Conservation (phyloP, 2,888 invertebrate genomes). For the Autographa gamma region DNA sequence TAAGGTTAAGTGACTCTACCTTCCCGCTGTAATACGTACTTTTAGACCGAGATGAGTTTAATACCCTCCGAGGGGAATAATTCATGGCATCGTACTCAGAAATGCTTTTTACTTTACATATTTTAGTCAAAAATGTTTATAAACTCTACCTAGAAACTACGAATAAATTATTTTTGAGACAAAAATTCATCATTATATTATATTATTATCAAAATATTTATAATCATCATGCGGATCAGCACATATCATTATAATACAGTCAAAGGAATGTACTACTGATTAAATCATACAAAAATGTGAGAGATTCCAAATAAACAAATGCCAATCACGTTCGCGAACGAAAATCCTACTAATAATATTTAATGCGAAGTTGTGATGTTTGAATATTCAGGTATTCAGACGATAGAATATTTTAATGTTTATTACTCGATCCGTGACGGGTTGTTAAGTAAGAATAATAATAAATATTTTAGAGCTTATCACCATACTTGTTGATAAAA, state of each 20-base stretch:
- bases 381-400: slow-evolving; percentile 7
- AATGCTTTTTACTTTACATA: slow-evolving; percentile 5
- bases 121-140: not conserved
- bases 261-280: slow-evolving; percentile 15
- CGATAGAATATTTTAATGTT: slow-evolving; percentile 5
- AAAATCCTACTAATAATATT: slow-evolving; percentile 25
- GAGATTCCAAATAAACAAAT: slow-evolving; percentile 38
- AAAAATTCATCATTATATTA: not conserved
- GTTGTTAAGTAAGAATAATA: not conserved
- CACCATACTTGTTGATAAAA: not conserved
- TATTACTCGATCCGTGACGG: not conserved
- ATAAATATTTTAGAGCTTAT: not conserved
- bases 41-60: slow-evolving; percentile 34
- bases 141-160: not conserved
- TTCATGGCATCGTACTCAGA: slow-evolving; percentile 18
- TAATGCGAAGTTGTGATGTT: slow-evolving; percentile 2
- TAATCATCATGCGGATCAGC: not conserved
- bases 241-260: slow-evolving; percentile 11
- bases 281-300: slow-evolving; percentile 27
- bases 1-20: slow-evolving; percentile 50
- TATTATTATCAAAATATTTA: not conserved
- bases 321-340: slow-evolving; percentile 27
- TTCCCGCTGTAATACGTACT: slow-evolving; percentile 41
- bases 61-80: slow-evolving; percentile 21
- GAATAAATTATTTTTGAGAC: not conserved